Conservation (phyloP, 1,140 invertebrate species). For the Agrilus planipennis region DNA sequence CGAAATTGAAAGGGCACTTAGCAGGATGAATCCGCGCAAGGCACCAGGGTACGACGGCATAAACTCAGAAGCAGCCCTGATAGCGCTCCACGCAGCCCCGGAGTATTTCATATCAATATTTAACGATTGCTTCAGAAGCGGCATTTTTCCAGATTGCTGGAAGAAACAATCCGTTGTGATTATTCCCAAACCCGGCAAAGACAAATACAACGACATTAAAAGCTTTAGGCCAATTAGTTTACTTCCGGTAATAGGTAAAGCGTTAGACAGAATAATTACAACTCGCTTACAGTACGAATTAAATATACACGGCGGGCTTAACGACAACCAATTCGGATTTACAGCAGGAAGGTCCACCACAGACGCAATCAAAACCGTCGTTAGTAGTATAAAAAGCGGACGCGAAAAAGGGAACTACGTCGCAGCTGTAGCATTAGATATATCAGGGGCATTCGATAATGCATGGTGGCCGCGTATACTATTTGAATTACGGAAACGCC, state of each 20-base stretch:
- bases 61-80: background rate
- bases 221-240: conserved; percentile 1
- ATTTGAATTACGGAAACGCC: too few species aligned
- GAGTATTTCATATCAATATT: background rate
- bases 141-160: background rate
- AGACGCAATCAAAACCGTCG: too few species aligned
- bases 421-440: too few species aligned
- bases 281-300: background rate
- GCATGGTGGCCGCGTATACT: too few species aligned
- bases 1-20: background rate
- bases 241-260: conserved; percentile 1
- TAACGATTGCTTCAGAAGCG: background rate
- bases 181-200: background rate
- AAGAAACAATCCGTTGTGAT: background rate
- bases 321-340: background rate
- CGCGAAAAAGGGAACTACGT: too few species aligned
- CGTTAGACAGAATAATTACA: conserved; percentile 2
- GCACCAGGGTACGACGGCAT: background rate
- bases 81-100: background rate
- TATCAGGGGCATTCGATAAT: too few species aligned
- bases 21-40: background rate
- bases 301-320: background rate
- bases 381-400: too few species aligned
- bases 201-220: background rate
- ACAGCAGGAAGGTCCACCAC: too few species aligned